A percentile compares a stretch with the other conserved stretches of the same genome.
Conservation (phyloP, 1,140 invertebrate species). For the Chionoecetes opilio region DNA sequence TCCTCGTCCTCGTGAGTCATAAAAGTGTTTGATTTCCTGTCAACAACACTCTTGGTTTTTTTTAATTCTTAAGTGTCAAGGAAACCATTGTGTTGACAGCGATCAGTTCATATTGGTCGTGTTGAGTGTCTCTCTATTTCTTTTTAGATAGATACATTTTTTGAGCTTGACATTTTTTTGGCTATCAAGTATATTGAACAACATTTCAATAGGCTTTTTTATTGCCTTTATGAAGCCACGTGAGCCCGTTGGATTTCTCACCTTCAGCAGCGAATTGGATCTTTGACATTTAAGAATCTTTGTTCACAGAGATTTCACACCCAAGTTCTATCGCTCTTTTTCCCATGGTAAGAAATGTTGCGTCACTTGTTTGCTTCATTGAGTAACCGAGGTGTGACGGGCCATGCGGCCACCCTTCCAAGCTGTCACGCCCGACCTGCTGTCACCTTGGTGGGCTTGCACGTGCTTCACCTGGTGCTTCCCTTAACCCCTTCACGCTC, state of each 20-base stretch:
- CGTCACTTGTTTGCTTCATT: neutral
- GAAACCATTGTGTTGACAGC: no score
- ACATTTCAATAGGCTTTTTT: neutral
- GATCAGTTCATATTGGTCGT: no score
- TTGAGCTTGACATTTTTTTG: neutral
- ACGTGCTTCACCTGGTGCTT: neutral
- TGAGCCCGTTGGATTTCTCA: no score
- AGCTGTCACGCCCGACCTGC: slow-evolving; percentile 13
- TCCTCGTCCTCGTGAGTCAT: no score
- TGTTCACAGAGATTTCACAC: neutral
- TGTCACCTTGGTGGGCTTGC: neutral
- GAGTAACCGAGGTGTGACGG: neutral
- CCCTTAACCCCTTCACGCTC: no score
- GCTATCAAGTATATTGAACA: neutral
- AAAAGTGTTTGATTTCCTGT: no score
- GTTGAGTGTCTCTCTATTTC: neutral
- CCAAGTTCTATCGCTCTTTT: neutral
- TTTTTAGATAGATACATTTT: neutral
- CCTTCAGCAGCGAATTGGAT: neutral
- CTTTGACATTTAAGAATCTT: neutral
- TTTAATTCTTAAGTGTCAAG: neutral
- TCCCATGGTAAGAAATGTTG: neutral
- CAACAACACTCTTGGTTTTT: no score
- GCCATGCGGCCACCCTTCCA: neutral
- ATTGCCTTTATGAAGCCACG: neutral